Evolutionary conservation across 2,888 invertebrate genomes (phyloP), one percentile per base, ranked within the genome.

Genomic region (Calameuta idolon): DNA sequence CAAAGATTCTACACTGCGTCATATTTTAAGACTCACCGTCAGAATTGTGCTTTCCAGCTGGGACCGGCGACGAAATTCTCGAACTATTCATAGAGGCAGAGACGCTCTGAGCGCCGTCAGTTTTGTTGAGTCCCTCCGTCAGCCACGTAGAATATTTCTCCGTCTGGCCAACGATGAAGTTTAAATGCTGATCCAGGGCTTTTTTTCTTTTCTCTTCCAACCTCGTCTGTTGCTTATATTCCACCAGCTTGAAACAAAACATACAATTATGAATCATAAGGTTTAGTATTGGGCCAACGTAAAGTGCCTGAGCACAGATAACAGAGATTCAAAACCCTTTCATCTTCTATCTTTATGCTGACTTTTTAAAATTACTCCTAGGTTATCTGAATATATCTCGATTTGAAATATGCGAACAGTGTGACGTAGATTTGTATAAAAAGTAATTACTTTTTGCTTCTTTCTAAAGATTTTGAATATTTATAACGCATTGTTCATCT

Each of bases 91-190:
- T 91, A 30, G 92, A 92, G 3, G 91, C 90, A 69, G 92, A 89
- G 79, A 91, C 87, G 83, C 92, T 92, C 77, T 88, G 90, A 78
- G 84, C 85, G 75, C 91, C 89, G 37, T 91, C 91, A 75, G 93
- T 91, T 90, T 95, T 94, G 87, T 95, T 95, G 93, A 97, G 95
- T 83, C 96, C 96, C 92, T 97, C 97, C 5, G 97, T 97, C 79
- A 98, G 92, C 92, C 97, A 95, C 37, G 96, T 96, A 68, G 98
- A 98, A 93, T 98, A 99, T 90, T 98, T 98, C 92, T 99, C 99
- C 0, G 99, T 99, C 92, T 98, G 98, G 92, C 98, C 99, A 79
- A 99, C 99, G 89, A 99, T 98, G 91, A 98, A 98, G 92, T 97
- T 97, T 80, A 99, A 94, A 92, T 99, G 99, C 89, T 98, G 96